Evolutionary conservation across 2,888 invertebrate genomes (phyloP).

Genomic region (Athetis lepigone): DNA sequence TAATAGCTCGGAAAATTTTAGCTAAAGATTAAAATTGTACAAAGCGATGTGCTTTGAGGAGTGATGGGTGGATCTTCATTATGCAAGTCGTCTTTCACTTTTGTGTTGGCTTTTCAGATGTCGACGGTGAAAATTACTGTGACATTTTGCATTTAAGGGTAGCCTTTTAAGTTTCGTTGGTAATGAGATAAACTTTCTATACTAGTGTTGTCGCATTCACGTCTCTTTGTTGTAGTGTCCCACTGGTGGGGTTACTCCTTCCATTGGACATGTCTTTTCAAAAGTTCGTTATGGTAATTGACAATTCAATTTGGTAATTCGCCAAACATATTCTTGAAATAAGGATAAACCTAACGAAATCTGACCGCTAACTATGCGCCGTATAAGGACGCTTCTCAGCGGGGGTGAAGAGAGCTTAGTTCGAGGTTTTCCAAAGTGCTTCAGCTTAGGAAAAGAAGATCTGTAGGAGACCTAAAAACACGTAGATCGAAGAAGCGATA

Average conservation of each 20-base stretch:
- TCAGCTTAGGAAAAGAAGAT: no score
- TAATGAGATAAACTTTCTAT: not conserved
- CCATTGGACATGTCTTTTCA: no score
- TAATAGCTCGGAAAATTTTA: slow-evolving; percentile 57
- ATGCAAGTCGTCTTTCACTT: slow-evolving; percentile 31
- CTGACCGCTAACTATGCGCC: no score
- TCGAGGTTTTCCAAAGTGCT: no score
- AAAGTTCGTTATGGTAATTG: no score
- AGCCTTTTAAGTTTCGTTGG: slow-evolving; percentile 7
- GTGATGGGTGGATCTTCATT: slow-evolving; percentile 47
- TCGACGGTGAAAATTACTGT: slow-evolving; percentile 21
- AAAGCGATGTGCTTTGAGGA: slow-evolving; percentile 37
- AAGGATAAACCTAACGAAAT: no score
- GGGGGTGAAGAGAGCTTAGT: no score
- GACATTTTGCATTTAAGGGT: slow-evolving; percentile 17
- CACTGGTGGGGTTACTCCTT: not conserved
- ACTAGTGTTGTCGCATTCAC: not conserved
- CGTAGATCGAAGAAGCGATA: no score
- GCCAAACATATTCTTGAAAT: no score
- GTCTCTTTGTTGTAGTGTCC: not conserved
- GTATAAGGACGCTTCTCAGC: no score
- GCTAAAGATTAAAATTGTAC: slow-evolving; percentile 53
- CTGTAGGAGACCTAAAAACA: no score
- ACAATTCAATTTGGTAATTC: no score
- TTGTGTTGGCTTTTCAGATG: slow-evolving; percentile 13